Evolutionary conservation across 2,113 vertebrate genomes (phyloP).

Genomic region (Dryoscopus gambensis): DNA sequence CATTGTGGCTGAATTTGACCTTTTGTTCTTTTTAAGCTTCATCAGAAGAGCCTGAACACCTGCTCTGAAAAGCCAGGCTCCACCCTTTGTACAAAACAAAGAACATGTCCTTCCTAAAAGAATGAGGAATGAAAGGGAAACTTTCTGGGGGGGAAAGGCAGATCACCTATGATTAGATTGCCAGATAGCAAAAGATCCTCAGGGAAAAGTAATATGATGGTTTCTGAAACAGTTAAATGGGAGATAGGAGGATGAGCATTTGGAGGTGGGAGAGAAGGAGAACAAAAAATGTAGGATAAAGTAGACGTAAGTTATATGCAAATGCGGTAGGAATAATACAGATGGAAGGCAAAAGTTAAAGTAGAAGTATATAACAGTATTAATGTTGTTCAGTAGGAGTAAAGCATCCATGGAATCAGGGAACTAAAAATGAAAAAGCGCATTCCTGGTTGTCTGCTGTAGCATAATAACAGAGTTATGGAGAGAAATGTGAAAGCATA

Average conservation of each 20-base stretch:
- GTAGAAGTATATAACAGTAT: neutral
- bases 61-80: neutral
- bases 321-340: neutral
- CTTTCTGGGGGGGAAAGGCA: neutral
- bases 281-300: neutral
- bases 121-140: neutral
- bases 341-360: neutral
- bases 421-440: accelerated
- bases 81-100: neutral
- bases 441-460: neutral
- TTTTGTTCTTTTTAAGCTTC: neutral
- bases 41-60: neutral
- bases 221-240: neutral
- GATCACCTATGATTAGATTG: neutral
- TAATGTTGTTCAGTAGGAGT: neutral
- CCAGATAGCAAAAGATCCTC: neutral
- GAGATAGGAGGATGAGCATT: neutral
- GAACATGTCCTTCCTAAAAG: neutral
- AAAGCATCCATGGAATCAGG: neutral
- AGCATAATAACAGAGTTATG: neutral
- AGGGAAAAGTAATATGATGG: neutral
- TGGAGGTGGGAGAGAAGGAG: neutral
- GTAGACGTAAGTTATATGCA: neutral
- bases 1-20: neutral
- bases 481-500: neutral